Evolutionary conservation across 1,140 invertebrate species (phyloP), one percentile per base, ranked within the genome.

Genomic region (Euschistus heros): DNA sequence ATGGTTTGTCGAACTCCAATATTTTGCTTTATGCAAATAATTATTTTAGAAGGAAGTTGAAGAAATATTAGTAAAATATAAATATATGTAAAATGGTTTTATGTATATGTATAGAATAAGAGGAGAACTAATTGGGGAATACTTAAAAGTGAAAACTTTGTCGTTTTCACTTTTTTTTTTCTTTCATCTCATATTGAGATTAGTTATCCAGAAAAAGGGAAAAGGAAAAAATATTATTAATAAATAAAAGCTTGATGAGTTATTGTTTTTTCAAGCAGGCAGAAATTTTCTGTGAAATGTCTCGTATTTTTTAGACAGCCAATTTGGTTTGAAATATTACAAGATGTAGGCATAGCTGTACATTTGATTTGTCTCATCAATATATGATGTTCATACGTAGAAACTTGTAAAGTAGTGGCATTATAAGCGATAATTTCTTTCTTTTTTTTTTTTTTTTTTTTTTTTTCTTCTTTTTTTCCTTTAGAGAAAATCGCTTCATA

Each of bases 161-260:
- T 57, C 54, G 18, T 26, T 26, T 8, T 57, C 54, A 57, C 24
- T 57, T 17, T 57, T 57, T 24, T 54, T 17, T 57, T 57, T 24
- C 20, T 57, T 57, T 57, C 54, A 57, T 57, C 54, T 57, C 54
- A 57, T 57, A 57, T 57, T 57, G 54, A 57, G 54, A 57, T 57
- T 57, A 57, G 54, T 57, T 57, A 24, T 57, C 24, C 54, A 50
- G 8, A 37, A 37, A 37, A 37, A 10, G 33, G 13, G 7, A 37
- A 10, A 37, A 37, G 13, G 33, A 37, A 37, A 37, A 37, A 37
- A 37, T 13, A 37, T 10, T 37, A 37, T 37, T 37, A 37, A 10
- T 37, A 37, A 20, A 0, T 50, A 50, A n/a, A n/a, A 50, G 20
- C 20, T 5, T 20, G 47, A n/a, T 6, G n/a, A 17, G n/a, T 50